These are phyloP conservation scores for Cyprinodon diabolis DNA, from an alignment of 2,797 vertebrate species.

Conservation along the genomic window DNA sequence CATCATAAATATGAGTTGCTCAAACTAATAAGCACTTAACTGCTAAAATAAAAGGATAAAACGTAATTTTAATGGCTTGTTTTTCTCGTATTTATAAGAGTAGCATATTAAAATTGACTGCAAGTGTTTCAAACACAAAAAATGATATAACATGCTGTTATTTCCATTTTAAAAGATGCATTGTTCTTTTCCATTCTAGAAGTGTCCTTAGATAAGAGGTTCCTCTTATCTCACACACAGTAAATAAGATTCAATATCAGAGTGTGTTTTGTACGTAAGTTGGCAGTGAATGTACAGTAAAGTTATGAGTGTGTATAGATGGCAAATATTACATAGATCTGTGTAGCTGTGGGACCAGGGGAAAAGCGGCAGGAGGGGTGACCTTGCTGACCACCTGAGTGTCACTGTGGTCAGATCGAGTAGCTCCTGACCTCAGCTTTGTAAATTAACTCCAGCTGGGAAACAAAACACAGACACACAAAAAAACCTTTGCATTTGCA, in stretches of 20 bases:
- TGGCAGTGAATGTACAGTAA: conserved; percentile 8
- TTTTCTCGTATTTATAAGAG: conserved; percentile 11
- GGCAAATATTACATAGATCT: conserved; percentile 17
- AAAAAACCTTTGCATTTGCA: conserved; percentile 35
- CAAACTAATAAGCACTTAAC: conserved; percentile 64
- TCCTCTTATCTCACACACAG: conserved; percentile 1
- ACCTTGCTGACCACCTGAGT: conserved; percentile 73
- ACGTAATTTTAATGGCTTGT: conserved; percentile 26
- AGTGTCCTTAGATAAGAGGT: conserved; percentile 24
- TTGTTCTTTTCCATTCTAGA: not conserved
- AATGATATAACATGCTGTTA: not conserved
- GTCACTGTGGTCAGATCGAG: conserved; percentile 60
- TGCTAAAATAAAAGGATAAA: conserved; percentile 76
- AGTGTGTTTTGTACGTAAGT: conserved; percentile 18
- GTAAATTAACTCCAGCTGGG: conserved; percentile 58
- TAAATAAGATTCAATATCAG: conserved; percentile 24
- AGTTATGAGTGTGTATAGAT: conserved; percentile 15
- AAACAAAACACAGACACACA: conserved; percentile 14
- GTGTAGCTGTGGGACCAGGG: conserved; percentile 18
- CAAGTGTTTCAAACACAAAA: not conserved
- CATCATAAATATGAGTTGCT: conserved; percentile 33
- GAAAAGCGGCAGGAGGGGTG: conserved; percentile 39
- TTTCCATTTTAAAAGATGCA: not conserved
- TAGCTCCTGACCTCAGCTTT: conserved; percentile 76
- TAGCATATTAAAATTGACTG: not conserved